Conservation (phyloP, 2,797 vertebrate genomes). For the Oceanodroma leucorhoa region DNA sequence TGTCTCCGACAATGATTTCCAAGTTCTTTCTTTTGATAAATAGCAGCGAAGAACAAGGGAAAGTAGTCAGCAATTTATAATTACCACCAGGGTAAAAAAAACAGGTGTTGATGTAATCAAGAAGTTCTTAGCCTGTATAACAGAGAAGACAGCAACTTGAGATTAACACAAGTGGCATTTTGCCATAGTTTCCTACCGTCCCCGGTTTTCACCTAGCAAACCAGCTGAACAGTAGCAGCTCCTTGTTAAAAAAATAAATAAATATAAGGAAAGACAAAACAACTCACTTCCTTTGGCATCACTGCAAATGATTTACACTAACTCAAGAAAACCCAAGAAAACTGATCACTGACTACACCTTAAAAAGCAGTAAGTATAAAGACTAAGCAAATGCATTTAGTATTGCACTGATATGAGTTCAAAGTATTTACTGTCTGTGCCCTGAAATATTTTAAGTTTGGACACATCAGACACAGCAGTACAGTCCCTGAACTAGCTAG, state of each 20-base stretch:
- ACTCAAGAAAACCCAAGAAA: slow-evolving; percentile 51
- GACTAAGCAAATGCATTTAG: slow-evolving; percentile 57
- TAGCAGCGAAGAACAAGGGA: slow-evolving; percentile 62
- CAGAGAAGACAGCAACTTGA: slow-evolving; percentile 63
- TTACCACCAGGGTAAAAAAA: slow-evolving; percentile 71
- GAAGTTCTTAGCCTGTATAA: slow-evolving; percentile 50
- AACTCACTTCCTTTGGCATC: slow-evolving; percentile 79
- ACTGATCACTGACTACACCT: slow-evolving; percentile 41
- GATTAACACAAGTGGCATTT: slow-evolving; percentile 43
- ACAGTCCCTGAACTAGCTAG: not conserved
- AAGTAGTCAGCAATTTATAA: slow-evolving; percentile 45
- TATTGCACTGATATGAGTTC: slow-evolving; percentile 64
- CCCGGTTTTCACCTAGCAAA: slow-evolving; percentile 48
- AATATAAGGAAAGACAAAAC: slow-evolving; percentile 55
- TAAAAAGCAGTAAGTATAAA: slow-evolving; percentile 54
- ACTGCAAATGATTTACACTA: slow-evolving; percentile 68
- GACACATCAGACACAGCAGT: not conserved
- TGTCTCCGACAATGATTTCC: slow-evolving; percentile 26
- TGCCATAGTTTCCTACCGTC: slow-evolving; percentile 29
- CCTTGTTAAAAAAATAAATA: slow-evolving; percentile 73
- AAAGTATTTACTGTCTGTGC: not conserved
- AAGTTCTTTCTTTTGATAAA: slow-evolving; percentile 49
- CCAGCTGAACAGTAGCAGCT: slow-evolving; percentile 60
- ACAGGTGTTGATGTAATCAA: slow-evolving; percentile 28
- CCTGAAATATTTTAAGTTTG: not conserved